These are phyloP conservation scores for Cotesia glomerata DNA, from an alignment of 1,140 invertebrate genomes.

Conservation along the genomic window DNA sequence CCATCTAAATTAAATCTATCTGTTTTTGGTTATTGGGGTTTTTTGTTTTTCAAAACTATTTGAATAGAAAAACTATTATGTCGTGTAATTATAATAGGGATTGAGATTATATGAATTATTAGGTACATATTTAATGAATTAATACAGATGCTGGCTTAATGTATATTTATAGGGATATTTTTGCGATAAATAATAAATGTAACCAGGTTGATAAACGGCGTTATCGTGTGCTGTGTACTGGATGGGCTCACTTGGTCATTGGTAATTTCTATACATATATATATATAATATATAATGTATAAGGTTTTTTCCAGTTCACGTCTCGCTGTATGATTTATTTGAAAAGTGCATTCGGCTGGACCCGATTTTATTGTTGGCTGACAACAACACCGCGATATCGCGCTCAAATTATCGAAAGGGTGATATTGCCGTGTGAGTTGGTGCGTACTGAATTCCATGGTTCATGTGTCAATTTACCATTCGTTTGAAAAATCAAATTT, in stretches of 20 bases:
- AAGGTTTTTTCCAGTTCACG: conserved; percentile 30
- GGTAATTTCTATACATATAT: conserved; percentile 12
- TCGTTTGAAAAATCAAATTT: conserved; percentile 27
- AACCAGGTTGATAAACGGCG: conserved; percentile 18
- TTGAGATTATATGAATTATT: too few species aligned
- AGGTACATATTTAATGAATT: too few species aligned
- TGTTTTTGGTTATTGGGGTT: background rate
- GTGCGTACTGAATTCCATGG: conserved; percentile 26
- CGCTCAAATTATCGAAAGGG: conserved; percentile 28
- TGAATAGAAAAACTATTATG: background rate
- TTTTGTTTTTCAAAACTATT: background rate
- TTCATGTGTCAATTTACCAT: conserved; percentile 30
- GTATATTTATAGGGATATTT: background rate
- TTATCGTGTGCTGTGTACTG: conserved; percentile 12
- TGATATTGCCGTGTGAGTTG: conserved; percentile 12
- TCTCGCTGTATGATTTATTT: conserved; percentile 36
- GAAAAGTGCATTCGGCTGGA: conserved; percentile 35
- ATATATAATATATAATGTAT: background rate
- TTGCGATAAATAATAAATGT: background rate
- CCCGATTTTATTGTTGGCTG: conserved; percentile 33
- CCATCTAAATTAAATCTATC: background rate
- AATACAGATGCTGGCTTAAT: background rate
- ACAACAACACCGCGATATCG: conserved; percentile 27
- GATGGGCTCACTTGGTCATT: conserved; percentile 27
- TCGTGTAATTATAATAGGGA: background rate